Base-by-base conservation (phyloP, 23 tunicate species). In the Ascidia mentula region DNA sequence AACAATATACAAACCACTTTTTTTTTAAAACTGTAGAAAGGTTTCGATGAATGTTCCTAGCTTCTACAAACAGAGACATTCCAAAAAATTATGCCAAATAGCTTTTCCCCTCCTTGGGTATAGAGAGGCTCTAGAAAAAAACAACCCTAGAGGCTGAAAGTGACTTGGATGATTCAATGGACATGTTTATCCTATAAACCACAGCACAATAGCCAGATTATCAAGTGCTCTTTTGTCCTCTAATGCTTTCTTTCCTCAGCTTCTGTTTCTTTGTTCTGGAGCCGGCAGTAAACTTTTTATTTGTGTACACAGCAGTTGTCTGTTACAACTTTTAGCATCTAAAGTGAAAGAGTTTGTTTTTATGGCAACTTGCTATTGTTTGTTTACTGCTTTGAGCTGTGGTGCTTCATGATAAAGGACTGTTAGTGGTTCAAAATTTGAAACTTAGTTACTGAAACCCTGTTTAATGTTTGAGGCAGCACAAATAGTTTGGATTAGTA, bases 171-270 rank as follows among this genome's bases (percentile, higher is more conserved):
- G 65, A 53, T 20, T 53, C 65, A 53, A 53, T 53, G 65, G 13
- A 28, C 65, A 20, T 53, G 65, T 53, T 53, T 53, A 53, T 53
- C 65, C 65, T 53, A 53, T 53, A 53, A 53, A 53, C 79, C 59
- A 36, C 38, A 24, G 0, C 37, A 39, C 79, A 75, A 39, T 75
- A 36, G 79, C 15, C 59, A 2, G 38, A 75, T 75, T 40, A 38
- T 40, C 59, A 59, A 75, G 79, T 18, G 26, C 38, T 32, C 59
- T 0, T 75, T 37, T 1, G 22, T 7, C 31, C 31, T 37, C 24
- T 0, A 18, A 13, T 37, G 12, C 36, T 72, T 72, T n/a, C 13
- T 53, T 28, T 53, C 65, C 13, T 53, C 2, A 20, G 12, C 24
- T 26, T 53, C 24, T 53, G 65, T 53, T 53, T 26, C 65, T 53